A percentile compares a stretch with the other conserved stretches of the same genome.
Evolutionary conservation across 2,888 invertebrate species (phyloP).

Genomic region (Sinodicranocentrus sp.): DNA sequence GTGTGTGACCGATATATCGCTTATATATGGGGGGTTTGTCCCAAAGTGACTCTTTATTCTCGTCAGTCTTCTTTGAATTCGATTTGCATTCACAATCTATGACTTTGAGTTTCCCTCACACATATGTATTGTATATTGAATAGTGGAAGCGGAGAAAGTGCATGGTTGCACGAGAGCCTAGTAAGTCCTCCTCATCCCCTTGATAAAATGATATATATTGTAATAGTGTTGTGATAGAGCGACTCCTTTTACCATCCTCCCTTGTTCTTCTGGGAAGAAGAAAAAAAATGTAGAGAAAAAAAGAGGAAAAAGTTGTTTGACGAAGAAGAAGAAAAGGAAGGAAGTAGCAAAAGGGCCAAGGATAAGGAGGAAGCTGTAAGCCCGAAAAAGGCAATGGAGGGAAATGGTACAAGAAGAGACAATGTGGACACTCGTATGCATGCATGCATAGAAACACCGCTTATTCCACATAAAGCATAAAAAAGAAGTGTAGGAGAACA

Average conservation of each 20-base stretch:
- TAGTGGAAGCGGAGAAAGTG: too few relatives aligned
- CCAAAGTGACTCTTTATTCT: slow-evolving; percentile 69
- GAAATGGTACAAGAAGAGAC: slow-evolving; percentile 52
- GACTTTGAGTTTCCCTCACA: slow-evolving; percentile 51
- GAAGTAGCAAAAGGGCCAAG: slow-evolving; percentile 62
- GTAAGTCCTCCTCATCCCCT: slow-evolving; percentile 1
- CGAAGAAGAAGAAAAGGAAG: slow-evolving; percentile 45
- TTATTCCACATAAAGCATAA: slow-evolving; percentile 12
- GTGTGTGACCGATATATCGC: slow-evolving; percentile 53
- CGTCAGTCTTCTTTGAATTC: slow-evolving; percentile 68
- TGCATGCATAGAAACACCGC: slow-evolving; percentile 26
- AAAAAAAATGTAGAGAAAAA: slow-evolving; percentile 28
- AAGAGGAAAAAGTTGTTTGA: slow-evolving; percentile 47
- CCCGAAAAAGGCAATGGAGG: slow-evolving; percentile 47
- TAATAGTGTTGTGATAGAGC: slow-evolving; percentile 57
- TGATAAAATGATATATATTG: slow-evolving; percentile 56
- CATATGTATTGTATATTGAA: too few relatives aligned
- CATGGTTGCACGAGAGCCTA: too few relatives aligned
- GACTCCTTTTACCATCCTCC: slow-evolving; percentile 36
- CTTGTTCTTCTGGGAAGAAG: slow-evolving; percentile 63
- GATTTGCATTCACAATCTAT: slow-evolving; percentile 68
- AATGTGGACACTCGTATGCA: slow-evolving; percentile 40
- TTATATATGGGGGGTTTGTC: slow-evolving; percentile 50
- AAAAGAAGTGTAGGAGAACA: neutral
- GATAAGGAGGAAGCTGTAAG: slow-evolving; percentile 41